phyloP scores from a whole-genome alignment of 1,140 invertebrate species.

The Kradibia gibbosae region DNA sequence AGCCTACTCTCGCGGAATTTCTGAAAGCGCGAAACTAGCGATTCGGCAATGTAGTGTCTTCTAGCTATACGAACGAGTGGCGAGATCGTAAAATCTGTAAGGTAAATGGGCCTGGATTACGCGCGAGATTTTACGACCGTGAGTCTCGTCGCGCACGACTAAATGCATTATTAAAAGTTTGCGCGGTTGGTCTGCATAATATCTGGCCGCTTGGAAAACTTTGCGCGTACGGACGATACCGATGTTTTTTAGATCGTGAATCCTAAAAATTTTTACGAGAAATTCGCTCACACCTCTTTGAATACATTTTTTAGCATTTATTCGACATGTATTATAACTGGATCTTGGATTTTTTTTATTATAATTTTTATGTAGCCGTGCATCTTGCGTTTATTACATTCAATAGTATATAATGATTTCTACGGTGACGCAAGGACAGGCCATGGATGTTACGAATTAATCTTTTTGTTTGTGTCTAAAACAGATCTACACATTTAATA shows the following conservation, averaged over 20 bases:
- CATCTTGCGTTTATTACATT: not conserved
- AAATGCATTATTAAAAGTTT: conserved; percentile 61
- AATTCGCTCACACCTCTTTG: not conserved
- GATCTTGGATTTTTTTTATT: not conserved
- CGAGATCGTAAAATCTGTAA: conserved; percentile 56
- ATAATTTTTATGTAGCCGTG: not conserved
- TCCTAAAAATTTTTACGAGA: not conserved
- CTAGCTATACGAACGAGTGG: not conserved
- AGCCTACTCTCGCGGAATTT: too few relatives aligned
- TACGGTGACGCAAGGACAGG: not conserved
- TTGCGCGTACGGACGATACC: not conserved
- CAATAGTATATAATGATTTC: not conserved
- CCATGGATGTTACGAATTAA: not conserved
- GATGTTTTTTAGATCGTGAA: not conserved
- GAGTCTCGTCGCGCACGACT: conserved; percentile 50
- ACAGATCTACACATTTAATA: not conserved
- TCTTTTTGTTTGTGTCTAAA: not conserved
- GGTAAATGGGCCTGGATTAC: conserved; percentile 61
- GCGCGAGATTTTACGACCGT: conserved; percentile 57
- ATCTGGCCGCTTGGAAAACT: not conserved
- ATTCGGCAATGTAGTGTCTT: conserved; percentile 7
- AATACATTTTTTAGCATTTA: not conserved
- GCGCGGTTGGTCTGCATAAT: not conserved
- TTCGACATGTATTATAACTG: not conserved
- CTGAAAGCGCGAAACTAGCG: not conserved